phyloP scores from a whole-genome alignment of 1,140 invertebrate genomes.

The Meloidogyne chitwoodi region DNA sequence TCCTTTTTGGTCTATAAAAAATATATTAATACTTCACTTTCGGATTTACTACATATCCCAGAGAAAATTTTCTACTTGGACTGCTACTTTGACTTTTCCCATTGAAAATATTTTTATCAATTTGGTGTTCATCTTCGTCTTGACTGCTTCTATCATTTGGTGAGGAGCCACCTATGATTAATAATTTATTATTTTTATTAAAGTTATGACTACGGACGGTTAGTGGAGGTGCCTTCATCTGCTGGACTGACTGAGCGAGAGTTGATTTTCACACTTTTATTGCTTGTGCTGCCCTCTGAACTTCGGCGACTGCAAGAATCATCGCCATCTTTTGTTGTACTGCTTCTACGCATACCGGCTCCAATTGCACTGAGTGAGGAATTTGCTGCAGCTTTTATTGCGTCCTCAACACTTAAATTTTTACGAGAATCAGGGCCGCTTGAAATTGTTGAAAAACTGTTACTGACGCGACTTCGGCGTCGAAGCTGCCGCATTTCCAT shows the following conservation, averaged over 20 bases:
- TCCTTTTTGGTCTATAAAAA: neutral
- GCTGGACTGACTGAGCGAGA: neutral
- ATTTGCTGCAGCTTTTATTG: constrained; percentile 3
- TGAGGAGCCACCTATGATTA: neutral
- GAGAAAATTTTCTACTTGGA: neutral
- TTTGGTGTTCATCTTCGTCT: neutral
- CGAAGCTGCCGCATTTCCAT: constrained; percentile 50
- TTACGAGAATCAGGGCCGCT: constrained; percentile 17
- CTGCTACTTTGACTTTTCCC: neutral
- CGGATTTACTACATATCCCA: neutral
- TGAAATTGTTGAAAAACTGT: constrained; percentile 51
- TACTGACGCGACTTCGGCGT: constrained; percentile 26
- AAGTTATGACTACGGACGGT: neutral
- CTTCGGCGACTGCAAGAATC: neutral
- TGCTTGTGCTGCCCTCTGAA: neutral
- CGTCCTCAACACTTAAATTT: constrained; percentile 14
- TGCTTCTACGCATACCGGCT: neutral
- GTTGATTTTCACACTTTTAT: neutral
- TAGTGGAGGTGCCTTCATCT: neutral
- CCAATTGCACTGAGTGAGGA: neutral
- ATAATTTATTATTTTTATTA: neutral
- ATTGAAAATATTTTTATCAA: neutral
- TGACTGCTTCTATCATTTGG: neutral
- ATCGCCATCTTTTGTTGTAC: neutral
- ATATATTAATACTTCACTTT: neutral